Evolutionary conservation across 2,113 vertebrate species (phyloP), one percentile per base, ranked within the genome.

Genomic region (Egretta garzetta): DNA sequence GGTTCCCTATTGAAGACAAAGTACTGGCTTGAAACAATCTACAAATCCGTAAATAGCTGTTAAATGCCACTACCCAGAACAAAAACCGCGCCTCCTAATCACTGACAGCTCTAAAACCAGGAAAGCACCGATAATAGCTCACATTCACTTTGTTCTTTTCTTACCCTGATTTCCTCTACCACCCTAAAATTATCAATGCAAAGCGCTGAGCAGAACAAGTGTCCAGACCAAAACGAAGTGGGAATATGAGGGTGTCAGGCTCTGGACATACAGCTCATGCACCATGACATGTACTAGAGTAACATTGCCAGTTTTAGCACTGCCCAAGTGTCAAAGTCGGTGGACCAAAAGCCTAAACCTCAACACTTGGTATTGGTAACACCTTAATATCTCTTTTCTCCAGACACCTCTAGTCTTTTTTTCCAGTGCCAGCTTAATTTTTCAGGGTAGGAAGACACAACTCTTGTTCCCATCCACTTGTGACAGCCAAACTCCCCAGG

Each of bases 211-310:
- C 49, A 49, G 50, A 89, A 66, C 39, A 74, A 50, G 10, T 0
- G 7, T 62, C 28, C 81, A 41, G 43, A 72, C 11, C 39, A 77
- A 90, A 94, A 59, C 1, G 11, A 94, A 43, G 26, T 43, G 35
- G 28, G 33, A 64, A 52, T 8, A 52, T 4, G 52, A 60, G 16
- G 49, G 59, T 45, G 67, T 50, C 56, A 70, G 12, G 27, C 27
- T 77, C 41, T 26, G 33, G 30, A 47, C 9, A 10, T 5, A 35
- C 0, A 0, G 11, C 63, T 63, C 50, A 5, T 0, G 5, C 47
- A 37, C 30, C 30, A 26, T 1, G 18, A 76, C 18, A 58, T 1
- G 41, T 16, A n/a, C 39, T 14, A 9, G 8, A 43, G 5, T 7
- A 64, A 45, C 30, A 21, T 2, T 23, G 53, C 32, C 88, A 88